A percentile compares a stretch with the other conserved stretches of the same genome.
Conservation (phyloP, 2,888 invertebrate species). For the Synergus laeviventris region DNA sequence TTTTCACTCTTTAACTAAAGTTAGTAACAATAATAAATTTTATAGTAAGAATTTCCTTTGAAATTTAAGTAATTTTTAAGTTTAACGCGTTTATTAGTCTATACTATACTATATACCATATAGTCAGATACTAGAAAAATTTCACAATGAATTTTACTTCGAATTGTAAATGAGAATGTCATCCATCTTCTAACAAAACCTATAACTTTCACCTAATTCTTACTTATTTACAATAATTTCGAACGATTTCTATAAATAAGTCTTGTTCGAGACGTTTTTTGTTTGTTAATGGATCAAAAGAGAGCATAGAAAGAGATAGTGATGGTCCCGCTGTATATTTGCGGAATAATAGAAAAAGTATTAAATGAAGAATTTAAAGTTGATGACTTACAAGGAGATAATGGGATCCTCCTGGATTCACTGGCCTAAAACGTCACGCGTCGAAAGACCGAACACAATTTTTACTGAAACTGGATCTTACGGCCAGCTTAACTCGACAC, state of each 20-base stretch:
- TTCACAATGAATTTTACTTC: not conserved
- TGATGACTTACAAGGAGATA: slow-evolving; percentile 33
- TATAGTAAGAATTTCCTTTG: no score
- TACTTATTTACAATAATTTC: not conserved
- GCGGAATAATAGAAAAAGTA: not conserved
- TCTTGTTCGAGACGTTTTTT: not conserved
- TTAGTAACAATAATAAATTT: no score
- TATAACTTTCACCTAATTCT: no score
- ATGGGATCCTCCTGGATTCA: slow-evolving; percentile 24
- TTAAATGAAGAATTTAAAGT: not conserved
- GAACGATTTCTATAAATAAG: not conserved
- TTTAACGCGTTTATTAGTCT: no score
- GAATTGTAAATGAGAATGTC: not conserved
- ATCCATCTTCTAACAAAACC: not conserved
- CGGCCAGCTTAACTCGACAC: slow-evolving; percentile 41
- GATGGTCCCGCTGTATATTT: not conserved
- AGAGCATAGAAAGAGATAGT: slow-evolving; percentile 16
- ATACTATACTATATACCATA: no score
- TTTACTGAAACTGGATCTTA: slow-evolving; percentile 4
- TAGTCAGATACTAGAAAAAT: not conserved
- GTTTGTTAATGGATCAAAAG: not conserved
- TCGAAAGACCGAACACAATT: slow-evolving; percentile 21
- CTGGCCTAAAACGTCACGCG: slow-evolving; percentile 26
- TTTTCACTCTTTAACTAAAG: no score
- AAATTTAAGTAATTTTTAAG: no score